Conservation (phyloP, 1,140 invertebrate genomes). For the Drosophila repleta region DNA sequence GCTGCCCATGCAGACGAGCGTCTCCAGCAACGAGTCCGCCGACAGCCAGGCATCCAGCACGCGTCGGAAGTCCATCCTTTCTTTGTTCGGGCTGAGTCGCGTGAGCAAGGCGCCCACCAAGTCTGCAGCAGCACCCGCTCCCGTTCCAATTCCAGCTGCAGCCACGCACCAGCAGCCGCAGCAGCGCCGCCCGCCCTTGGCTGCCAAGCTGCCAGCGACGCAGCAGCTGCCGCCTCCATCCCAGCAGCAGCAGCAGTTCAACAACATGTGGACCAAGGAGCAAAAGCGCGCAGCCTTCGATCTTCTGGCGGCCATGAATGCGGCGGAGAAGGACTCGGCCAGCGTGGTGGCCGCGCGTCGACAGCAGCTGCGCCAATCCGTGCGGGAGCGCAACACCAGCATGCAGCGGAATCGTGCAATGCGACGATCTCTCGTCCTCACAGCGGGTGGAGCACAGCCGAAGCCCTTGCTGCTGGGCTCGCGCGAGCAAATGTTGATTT, state of each 20-base stretch:
- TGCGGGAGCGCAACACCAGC: conserved; percentile 68
- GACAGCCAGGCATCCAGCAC: conserved; percentile 59
- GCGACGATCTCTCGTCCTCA: conserved; percentile 64
- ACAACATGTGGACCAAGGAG: conserved; percentile 84
- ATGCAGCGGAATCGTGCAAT: conserved; percentile 63
- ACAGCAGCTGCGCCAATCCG: conserved; percentile 68
- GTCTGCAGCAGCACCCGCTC: not conserved
- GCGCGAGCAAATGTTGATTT: conserved; percentile 68
- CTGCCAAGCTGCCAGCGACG: conserved; percentile 41
- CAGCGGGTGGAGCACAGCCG: conserved; percentile 24
- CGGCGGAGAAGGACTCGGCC: conserved; percentile 56
- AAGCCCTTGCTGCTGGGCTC: conserved; percentile 44
- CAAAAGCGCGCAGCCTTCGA: conserved; percentile 84
- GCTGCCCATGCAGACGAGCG: conserved; percentile 65
- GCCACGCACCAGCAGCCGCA: not conserved
- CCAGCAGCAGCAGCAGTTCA: conserved; percentile 36
- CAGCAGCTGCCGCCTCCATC: conserved; percentile 30
- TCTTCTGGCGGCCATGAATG: conserved; percentile 84
- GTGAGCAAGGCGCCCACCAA: conserved; percentile 48
- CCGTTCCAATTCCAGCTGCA: conserved; percentile 3
- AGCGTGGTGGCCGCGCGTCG: conserved; percentile 25
- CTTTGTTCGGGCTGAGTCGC: conserved; percentile 70
- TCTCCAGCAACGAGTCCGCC: conserved; percentile 73
- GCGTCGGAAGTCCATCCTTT: conserved; percentile 72
- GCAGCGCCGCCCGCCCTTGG: conserved; percentile 43